These are phyloP conservation scores for Brachylomia viminalis DNA, from an alignment of 2,888 invertebrate genomes.

Conservation along the genomic window DNA sequence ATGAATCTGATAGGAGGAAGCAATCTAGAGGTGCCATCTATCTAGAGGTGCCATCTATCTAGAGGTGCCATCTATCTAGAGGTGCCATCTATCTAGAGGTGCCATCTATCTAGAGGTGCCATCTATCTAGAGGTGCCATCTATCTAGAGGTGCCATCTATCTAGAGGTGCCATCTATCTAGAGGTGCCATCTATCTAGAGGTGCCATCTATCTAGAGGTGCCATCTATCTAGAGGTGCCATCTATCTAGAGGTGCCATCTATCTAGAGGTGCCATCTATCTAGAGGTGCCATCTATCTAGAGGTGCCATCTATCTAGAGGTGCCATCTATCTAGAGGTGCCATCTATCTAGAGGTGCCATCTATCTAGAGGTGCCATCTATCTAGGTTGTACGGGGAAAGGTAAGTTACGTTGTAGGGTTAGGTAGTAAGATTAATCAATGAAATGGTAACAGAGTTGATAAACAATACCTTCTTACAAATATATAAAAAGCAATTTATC, in stretches of 20 bases:
- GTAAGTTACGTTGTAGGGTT: neutral
- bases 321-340: constrained; percentile 1
- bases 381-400: neutral
- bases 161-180: neutral
- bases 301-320: constrained; percentile 5
- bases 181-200: too few relatives aligned
- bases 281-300: too few relatives aligned
- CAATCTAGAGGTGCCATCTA: constrained; percentile 1
- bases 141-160: too few relatives aligned
- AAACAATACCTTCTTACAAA: neutral
- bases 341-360: too few relatives aligned
- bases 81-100: too few relatives aligned
- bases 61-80: constrained; percentile 1
- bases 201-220: constrained; percentile 6
- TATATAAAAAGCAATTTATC: neutral
- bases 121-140: constrained; percentile 4
- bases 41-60: constrained; percentile 3
- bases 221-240: constrained; percentile 1
- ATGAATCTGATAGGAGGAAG: constrained; percentile 14
- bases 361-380: constrained; percentile 3
- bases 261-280: constrained; percentile 2
- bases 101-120: too few relatives aligned
- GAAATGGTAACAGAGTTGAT: neutral
- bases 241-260: too few relatives aligned
- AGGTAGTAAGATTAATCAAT: neutral